phyloP scores from a whole-genome alignment of 2,888 invertebrate genomes.

The Drosophila picticornis region DNA sequence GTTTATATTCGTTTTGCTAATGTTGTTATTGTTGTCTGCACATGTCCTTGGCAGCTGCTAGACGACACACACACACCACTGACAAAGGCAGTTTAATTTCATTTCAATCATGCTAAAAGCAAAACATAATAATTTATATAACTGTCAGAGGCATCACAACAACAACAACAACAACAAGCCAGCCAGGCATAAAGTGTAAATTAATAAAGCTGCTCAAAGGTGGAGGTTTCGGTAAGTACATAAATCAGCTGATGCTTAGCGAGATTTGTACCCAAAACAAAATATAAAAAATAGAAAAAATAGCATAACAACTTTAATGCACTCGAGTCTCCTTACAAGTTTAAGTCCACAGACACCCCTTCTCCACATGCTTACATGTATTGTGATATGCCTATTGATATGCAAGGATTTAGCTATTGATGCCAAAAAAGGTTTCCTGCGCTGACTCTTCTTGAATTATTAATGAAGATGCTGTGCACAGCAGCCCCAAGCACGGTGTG shows the following conservation, averaged over 20 bases:
- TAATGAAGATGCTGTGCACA: constrained; percentile 66
- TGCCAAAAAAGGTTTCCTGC: constrained; percentile 39
- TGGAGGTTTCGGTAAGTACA: constrained; percentile 33
- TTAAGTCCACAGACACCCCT: constrained; percentile 1
- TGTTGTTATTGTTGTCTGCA: constrained; percentile 59
- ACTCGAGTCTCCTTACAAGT: constrained; percentile 29
- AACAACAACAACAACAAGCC: constrained; percentile 9
- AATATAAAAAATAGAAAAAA: background rate
- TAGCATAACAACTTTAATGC: constrained; percentile 47
- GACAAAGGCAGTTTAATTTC: constrained; percentile 77
- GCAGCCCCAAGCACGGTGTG: constrained; percentile 31
- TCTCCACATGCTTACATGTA: background rate
- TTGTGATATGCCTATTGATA: constrained; percentile 22
- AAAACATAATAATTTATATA: constrained; percentile 81
- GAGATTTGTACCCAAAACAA: constrained; percentile 29
- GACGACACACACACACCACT: constrained; percentile 52
- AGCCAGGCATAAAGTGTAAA: constrained; percentile 61
- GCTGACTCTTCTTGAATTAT: constrained; percentile 72
- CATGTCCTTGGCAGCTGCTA: constrained; percentile 77
- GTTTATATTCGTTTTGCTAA: constrained; percentile 60
- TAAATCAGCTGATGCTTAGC: constrained; percentile 50
- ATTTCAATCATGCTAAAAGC: constrained; percentile 81
- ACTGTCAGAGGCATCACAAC: constrained; percentile 62
- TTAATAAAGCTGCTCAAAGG: constrained; percentile 57
- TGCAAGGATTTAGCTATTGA: constrained; percentile 48